Percentiles rank a stretch among this genome's conserved stretches.
Conservation (phyloP, 1,140 invertebrate species). For the Hestina assimilis region DNA sequence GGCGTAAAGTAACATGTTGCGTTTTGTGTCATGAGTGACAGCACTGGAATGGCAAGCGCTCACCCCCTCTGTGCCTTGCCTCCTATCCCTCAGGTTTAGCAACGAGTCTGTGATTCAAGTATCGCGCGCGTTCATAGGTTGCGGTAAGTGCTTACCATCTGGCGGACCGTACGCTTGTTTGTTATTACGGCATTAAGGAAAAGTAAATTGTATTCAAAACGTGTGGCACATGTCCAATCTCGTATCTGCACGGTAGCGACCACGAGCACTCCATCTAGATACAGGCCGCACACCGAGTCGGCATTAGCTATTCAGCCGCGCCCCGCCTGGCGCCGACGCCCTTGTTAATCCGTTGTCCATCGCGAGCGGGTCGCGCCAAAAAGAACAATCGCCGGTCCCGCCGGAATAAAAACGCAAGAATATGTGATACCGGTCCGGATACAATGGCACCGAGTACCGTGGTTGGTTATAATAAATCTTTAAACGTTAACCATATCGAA, state of each 20-base stretch:
- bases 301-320: slow-evolving; percentile 56
- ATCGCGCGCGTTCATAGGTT: too few relatives aligned
- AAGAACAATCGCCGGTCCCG: slow-evolving; percentile 34
- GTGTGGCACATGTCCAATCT: slow-evolving; percentile 21
- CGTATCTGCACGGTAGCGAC: slow-evolving; percentile 4
- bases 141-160: neutral
- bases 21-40: too few relatives aligned
- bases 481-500: neutral
- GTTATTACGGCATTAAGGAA: too few relatives aligned
- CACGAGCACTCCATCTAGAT: slow-evolving; percentile 38
- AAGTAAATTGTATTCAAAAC: neutral
- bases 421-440: slow-evolving; percentile 40
- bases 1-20: too few relatives aligned
- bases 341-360: slow-evolving; percentile 63
- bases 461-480: slow-evolving; percentile 21
- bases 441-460: slow-evolving; percentile 29
- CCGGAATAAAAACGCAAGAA: slow-evolving; percentile 44
- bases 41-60: too few relatives aligned
- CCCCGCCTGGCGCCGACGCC: slow-evolving; percentile 53
- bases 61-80: too few relatives aligned
- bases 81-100: too few relatives aligned
- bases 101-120: too few relatives aligned
- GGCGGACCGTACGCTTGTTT: neutral
- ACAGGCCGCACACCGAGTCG: slow-evolving; percentile 42
- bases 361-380: slow-evolving; percentile 41